Base-by-base conservation (phyloP, 2,797 vertebrate genomes). In the Periophthalmus magnuspinnatus region DNA sequence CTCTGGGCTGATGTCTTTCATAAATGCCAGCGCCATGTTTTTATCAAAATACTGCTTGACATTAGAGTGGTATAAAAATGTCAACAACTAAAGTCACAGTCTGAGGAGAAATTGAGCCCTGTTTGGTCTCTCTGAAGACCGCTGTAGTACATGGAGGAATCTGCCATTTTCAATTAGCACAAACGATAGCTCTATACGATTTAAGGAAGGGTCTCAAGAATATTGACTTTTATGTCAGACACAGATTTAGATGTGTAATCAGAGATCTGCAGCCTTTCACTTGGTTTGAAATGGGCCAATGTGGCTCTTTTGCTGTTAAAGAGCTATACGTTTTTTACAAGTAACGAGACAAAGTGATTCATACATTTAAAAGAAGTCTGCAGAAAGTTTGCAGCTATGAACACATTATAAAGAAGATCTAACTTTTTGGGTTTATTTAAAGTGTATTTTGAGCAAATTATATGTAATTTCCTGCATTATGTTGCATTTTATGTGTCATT, bases 21-120 rank as follows among this genome's bases (percentile, higher is more conserved):
- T 47, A 64, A 64, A 64, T 64, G 62, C 62, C 62, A 64, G 38
- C 38, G 38, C 38, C 38, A 63, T 63, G 60, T 63, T 63, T 63
- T 63, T 63, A 48, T 64, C 62, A 48, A 64, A 64, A 64, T 16
- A 64, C 62, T 32, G 21, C 38, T 64, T 47, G 62, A 64, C 62
- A 19, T 48, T 48, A 48, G 62, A 64, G 62, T 28, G 22, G 22
- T 47, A 47, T 64, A 64, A 64, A 64, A 64, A 64, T 64, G 62
- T 64, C 62, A 48, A 48, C 61, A 63, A 45, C 62, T 19, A 48
- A 41, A 48, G 62, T 64, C 38, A 4, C 19, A 38, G 62, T 64
- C 22, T 28, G 41, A 19, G 22, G 16, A 47, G 36, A 64, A 64
- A 64, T 28, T 22, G 10, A 64, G 32, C 41, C 41, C 7, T 17